These are phyloP conservation scores for Autographa pulchrina DNA, from an alignment of 2,888 invertebrate species.

Conservation along the genomic window DNA sequence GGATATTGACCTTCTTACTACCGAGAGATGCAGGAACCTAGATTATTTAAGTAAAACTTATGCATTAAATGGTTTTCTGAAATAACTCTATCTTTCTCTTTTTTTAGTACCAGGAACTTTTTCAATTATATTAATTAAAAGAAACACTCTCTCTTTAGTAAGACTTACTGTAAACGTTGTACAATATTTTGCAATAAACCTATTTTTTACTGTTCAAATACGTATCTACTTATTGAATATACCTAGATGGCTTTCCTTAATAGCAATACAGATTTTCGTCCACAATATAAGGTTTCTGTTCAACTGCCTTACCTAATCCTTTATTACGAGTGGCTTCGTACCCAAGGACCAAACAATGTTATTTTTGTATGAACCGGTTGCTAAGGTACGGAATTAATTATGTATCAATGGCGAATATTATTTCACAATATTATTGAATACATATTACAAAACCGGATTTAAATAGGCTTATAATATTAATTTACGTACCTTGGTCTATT, in stretches of 20 bases:
- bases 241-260: background rate
- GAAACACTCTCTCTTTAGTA: no score
- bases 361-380: conserved; percentile 2
- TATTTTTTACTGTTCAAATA: no score
- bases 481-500: background rate
- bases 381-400: conserved; percentile 1
- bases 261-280: background rate
- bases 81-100: no score
- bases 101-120: no score
- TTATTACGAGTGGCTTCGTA: background rate
- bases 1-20: no score
- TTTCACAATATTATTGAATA: background rate
- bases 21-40: no score
- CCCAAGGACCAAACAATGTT: background rate
- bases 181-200: no score
- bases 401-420: background rate
- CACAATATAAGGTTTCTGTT: background rate
- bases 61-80: no score
- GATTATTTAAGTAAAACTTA: no score
- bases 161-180: no score
- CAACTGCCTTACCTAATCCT: conserved; percentile 1
- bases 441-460: background rate
- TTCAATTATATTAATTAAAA: no score
- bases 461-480: background rate
- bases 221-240: no score